These are phyloP conservation scores for Drosophila pallidifrons DNA, from an alignment of 1,140 invertebrate genomes.

Conservation along the genomic window DNA sequence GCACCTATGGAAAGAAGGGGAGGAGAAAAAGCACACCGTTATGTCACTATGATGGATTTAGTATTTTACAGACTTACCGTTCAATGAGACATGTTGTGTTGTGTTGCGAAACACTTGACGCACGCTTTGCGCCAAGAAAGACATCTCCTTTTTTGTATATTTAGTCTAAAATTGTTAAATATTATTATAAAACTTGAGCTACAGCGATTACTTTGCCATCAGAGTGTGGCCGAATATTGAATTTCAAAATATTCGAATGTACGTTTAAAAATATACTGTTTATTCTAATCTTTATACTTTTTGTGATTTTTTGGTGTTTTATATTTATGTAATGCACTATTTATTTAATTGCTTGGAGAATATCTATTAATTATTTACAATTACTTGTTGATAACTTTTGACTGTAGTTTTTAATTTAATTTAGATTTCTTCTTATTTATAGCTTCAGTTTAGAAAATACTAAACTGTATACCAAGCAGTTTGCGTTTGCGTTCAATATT, in stretches of 20 bases:
- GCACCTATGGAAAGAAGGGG: constrained; percentile 43
- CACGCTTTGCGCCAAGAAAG: constrained; percentile 57
- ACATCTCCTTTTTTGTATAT: constrained; percentile 41
- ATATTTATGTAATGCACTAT: too few relatives aligned
- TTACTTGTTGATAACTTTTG: too few relatives aligned
- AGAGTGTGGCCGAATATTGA: not conserved
- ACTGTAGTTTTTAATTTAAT: too few relatives aligned
- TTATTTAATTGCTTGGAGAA: too few relatives aligned
- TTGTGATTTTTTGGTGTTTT: too few relatives aligned
- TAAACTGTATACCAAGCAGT: too few relatives aligned
- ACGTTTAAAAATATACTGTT: too few relatives aligned
- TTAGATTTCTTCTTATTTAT: too few relatives aligned
- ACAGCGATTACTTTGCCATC: not conserved
- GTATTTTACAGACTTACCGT: constrained; percentile 28
- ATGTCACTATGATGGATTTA: constrained; percentile 55
- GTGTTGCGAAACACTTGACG: constrained; percentile 60
- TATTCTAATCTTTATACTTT: too few relatives aligned
- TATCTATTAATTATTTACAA: too few relatives aligned
- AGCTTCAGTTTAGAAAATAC: too few relatives aligned
- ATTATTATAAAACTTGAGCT: not conserved
- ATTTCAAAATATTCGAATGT: not conserved
- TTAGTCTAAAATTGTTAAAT: constrained; percentile 6
- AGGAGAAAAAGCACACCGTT: constrained; percentile 36
- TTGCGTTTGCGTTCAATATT: too few relatives aligned
- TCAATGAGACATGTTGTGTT: constrained; percentile 30